These are phyloP conservation scores for Drosophila vallismaia DNA, from an alignment of 2,888 invertebrate species.

Conservation along the genomic window DNA sequence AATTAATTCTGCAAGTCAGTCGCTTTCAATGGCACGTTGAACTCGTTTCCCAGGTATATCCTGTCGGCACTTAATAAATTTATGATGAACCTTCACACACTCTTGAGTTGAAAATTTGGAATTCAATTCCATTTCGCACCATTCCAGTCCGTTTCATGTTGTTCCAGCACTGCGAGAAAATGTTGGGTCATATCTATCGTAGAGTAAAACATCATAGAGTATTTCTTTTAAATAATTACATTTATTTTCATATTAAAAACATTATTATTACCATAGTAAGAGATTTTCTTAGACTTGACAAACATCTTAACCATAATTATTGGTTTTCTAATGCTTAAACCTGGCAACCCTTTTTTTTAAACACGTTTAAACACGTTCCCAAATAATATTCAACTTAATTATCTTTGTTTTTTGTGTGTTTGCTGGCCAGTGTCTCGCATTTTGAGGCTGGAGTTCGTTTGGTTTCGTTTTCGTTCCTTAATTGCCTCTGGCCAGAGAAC, in stretches of 20 bases:
- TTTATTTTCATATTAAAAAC: background rate
- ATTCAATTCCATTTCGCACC: slow-evolving; percentile 18
- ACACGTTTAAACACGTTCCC: too few relatives aligned
- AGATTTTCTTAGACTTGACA: too few relatives aligned
- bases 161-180: background rate
- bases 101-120: slow-evolving; percentile 20
- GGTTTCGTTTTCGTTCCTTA: slow-evolving; percentile 41
- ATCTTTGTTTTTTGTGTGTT: background rate
- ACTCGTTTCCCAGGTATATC: slow-evolving; percentile 49
- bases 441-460: background rate
- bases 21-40: slow-evolving; percentile 23
- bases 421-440: slow-evolving; percentile 14
- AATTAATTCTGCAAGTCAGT: slow-evolving; percentile 37
- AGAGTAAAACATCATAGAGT: too few relatives aligned
- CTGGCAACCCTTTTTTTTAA: too few relatives aligned
- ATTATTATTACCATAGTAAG: background rate
- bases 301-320: background rate
- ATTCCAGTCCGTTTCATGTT: background rate
- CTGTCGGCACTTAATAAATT: slow-evolving; percentile 72
- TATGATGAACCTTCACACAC: slow-evolving; percentile 71
- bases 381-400: too few relatives aligned
- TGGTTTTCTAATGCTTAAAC: background rate
- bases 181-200: background rate
- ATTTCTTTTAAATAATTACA: background rate
- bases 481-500: slow-evolving; percentile 41